phyloP scores from a whole-genome alignment of 2,113 vertebrate genomes.

The Ranitomeya imitator region DNA sequence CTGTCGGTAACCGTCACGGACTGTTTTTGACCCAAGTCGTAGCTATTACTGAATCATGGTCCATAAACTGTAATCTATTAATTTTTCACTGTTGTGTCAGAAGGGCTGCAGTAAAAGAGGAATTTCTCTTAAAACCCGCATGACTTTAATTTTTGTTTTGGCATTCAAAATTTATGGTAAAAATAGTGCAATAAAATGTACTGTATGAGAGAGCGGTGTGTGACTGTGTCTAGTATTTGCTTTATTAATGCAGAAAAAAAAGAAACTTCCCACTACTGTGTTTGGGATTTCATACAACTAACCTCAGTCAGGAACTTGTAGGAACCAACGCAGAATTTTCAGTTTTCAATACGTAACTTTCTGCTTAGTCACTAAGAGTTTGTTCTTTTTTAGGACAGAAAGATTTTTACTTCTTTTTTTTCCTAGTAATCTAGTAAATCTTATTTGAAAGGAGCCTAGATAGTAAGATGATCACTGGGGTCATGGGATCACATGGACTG shows the following conservation, averaged over 20 bases:
- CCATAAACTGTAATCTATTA: conserved; percentile 3
- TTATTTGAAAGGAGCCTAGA: background rate
- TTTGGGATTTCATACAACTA: background rate
- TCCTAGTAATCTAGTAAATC: background rate
- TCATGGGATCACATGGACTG: background rate
- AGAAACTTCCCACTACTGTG: background rate
- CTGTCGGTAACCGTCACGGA: background rate
- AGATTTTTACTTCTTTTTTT: background rate
- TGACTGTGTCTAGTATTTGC: background rate
- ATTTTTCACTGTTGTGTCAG: conserved; percentile 11
- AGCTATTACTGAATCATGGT: conserved; percentile 6
- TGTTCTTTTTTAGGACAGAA: background rate
- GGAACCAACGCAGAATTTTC: background rate
- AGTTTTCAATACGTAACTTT: background rate
- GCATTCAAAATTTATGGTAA: background rate
- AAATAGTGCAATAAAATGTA: background rate
- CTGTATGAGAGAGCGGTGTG: background rate
- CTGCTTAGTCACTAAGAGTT: background rate
- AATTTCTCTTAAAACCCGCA: background rate
- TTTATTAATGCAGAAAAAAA: background rate
- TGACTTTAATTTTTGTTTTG: conserved; percentile 14
- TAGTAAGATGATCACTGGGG: background rate
- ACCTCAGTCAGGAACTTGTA: background rate
- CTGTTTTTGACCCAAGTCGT: background rate
- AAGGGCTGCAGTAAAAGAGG: background rate